Base-by-base conservation (phyloP, 2,888 invertebrate species). In the Rhorus exstirpatorius region DNA sequence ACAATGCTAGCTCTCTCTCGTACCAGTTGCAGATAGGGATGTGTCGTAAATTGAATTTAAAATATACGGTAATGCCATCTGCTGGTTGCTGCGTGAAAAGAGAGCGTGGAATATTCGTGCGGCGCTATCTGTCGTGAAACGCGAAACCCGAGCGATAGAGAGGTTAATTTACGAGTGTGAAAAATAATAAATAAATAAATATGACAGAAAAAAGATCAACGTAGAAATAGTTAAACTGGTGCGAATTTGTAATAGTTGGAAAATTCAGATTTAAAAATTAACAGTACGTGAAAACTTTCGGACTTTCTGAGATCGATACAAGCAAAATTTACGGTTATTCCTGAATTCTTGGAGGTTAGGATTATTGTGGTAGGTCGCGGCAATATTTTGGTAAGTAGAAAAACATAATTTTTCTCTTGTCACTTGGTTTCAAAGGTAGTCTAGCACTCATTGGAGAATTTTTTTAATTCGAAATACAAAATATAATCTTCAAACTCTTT, bases 271-370 rank as follows among this genome's bases (percentile, higher is more conserved):
- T 31, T 65, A 0, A 53, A 0, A 53, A n/a, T 0, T n/a, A 68
- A 19, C 10, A 49, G 26, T 19, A 4, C 17, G 12, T n/a, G 7
- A 19, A 68, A 67, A 70, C 24, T 75, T 49, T n/a, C 49, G 3
- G 8, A 4, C 8, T 26, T 19, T 14, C 14, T 8, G 12, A 1
- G 10, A 19, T 35, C 58, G 41, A n/a, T 4, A 24, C 12, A 31
- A 10, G 19, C 17, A 41, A 49, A 49, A 58, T 53, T 61, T 7
- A 41, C 21, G 4, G 7, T 41, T 49, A 4, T 46, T 63, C 1
- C 12, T 17, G 1, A 0, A 2, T 8, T 6, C 1, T 71, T 14
- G 31, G 70, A 80, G 75, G 80, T 80, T 80, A 70, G 55, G 26
- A 78, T 63, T 21, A 4, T 14, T 8, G 51, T 10, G 4, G 19